Evolutionary conservation across 1,140 invertebrate species (phyloP).

Genomic region (Ceratitis capitata): DNA sequence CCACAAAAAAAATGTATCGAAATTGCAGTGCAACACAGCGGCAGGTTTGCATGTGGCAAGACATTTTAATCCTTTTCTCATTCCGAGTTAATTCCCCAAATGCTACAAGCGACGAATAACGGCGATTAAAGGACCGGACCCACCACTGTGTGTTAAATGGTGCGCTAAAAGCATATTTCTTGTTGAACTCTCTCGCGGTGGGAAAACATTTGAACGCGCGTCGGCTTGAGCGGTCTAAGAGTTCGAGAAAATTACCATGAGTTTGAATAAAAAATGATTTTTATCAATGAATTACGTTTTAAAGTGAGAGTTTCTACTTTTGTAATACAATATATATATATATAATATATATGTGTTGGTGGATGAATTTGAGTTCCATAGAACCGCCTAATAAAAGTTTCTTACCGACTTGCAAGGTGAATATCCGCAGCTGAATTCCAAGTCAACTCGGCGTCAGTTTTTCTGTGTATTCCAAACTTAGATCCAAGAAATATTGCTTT

Average conservation of each 20-base stretch:
- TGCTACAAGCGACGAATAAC: not conserved
- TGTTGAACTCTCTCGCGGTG: constrained; percentile 2
- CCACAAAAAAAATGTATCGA: no score
- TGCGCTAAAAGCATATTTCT: constrained; percentile 35
- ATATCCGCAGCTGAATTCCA: no score
- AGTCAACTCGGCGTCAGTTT: no score
- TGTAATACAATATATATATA: no score
- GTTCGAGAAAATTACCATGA: not conserved
- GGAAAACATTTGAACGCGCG: not conserved
- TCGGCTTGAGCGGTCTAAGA: no score
- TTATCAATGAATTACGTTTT: no score
- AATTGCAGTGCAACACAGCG: not conserved
- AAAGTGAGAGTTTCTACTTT: no score
- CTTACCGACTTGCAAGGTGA: no score
- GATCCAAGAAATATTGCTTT: not conserved
- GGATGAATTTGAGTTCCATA: not conserved
- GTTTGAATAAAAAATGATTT: not conserved
- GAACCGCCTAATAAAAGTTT: no score
- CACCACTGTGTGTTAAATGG: constrained; percentile 31
- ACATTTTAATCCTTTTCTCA: constrained; percentile 44
- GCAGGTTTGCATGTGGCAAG: constrained; percentile 42
- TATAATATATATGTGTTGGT: not conserved
- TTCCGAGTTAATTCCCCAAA: not conserved
- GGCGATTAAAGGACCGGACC: not conserved
- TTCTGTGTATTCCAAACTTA: not conserved